Evolutionary conservation across 92 coral and sea anemone species (phyloP).

Genomic region (Parazoanthus atlanticus): DNA sequence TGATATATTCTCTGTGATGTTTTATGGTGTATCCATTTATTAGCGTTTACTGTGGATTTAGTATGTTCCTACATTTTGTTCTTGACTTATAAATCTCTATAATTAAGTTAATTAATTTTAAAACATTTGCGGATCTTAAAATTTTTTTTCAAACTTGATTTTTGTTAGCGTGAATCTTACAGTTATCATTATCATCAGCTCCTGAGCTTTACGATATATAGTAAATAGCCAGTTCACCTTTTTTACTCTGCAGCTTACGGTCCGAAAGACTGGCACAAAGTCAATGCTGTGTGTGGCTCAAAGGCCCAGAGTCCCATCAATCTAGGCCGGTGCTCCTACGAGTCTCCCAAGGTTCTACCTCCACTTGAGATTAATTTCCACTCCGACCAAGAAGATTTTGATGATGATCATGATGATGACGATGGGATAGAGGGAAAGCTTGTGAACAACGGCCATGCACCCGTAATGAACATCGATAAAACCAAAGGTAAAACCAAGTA

Average conservation of each 20-base stretch:
- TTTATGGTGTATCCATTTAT: too few relatives aligned
- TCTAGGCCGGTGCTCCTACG: not conserved
- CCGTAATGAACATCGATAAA: constrained; percentile 49
- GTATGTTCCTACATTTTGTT: too few relatives aligned
- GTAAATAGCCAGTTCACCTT: not conserved
- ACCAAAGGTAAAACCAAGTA: not conserved
- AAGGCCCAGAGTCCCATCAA: not conserved
- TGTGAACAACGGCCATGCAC: constrained; percentile 72
- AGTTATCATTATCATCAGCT: too few relatives aligned
- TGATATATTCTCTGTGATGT: too few relatives aligned
- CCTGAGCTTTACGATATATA: not conserved
- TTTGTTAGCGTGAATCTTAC: too few relatives aligned
- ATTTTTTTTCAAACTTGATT: too few relatives aligned
- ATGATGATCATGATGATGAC: not conserved
- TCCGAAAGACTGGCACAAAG: not conserved
- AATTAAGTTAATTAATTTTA: too few relatives aligned
- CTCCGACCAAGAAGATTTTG: not conserved
- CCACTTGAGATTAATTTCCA: not conserved
- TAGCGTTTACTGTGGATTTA: too few relatives aligned
- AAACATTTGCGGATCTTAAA: too few relatives aligned
- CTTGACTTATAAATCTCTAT: too few relatives aligned
- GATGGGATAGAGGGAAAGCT: constrained; percentile 41
- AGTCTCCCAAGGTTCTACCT: not conserved
- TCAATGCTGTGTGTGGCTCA: not conserved
- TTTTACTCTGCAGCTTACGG: not conserved